A percentile compares a stretch with the other conserved stretches of the same genome.
These are phyloP conservation scores for Porites lutea DNA, from an alignment of 64 coral and sea anemone genomes.

Conservation along the genomic window DNA sequence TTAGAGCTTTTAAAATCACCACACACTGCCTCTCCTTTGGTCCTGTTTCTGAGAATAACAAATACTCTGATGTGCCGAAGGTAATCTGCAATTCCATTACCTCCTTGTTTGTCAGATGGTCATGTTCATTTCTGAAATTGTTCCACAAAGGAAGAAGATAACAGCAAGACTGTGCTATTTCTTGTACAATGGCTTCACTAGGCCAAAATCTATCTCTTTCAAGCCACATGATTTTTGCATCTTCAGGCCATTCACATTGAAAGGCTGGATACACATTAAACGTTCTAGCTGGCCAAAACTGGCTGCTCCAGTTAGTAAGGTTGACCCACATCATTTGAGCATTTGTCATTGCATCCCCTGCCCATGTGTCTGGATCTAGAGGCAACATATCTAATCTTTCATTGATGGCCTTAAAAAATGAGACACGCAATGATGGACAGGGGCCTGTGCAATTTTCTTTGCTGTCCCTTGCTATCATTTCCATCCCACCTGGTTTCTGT, in stretches of 20 bases:
- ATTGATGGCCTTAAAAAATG: not conserved
- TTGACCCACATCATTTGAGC: constrained; percentile 35
- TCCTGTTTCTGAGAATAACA: constrained; percentile 23
- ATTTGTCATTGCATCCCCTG: constrained; percentile 33
- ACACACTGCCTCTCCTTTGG: constrained; percentile 34
- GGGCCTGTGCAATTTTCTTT: not conserved
- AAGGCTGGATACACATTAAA: constrained; percentile 10
- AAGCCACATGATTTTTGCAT: not conserved
- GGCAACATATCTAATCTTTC: constrained; percentile 18
- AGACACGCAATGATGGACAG: not conserved
- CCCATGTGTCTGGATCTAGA: constrained; percentile 21
- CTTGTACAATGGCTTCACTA: not conserved
- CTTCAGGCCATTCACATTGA: constrained; percentile 18
- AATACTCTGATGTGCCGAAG: not conserved
- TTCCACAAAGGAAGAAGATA: constrained; percentile 23
- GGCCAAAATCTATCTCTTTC: constrained; percentile 18
- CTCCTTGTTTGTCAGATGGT: not conserved
- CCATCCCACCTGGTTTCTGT: constrained; percentile 33
- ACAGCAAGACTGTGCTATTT: not conserved
- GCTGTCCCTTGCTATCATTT: not conserved
- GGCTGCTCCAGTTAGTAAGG: constrained; percentile 10
- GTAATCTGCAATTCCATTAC: constrained; percentile 14
- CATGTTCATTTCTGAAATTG: not conserved
- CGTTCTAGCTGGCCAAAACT: not conserved
- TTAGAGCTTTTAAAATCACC: constrained; percentile 12